Evolutionary conservation across 2,888 invertebrate species (phyloP).

Genomic region (Drosophila mimetica): DNA sequence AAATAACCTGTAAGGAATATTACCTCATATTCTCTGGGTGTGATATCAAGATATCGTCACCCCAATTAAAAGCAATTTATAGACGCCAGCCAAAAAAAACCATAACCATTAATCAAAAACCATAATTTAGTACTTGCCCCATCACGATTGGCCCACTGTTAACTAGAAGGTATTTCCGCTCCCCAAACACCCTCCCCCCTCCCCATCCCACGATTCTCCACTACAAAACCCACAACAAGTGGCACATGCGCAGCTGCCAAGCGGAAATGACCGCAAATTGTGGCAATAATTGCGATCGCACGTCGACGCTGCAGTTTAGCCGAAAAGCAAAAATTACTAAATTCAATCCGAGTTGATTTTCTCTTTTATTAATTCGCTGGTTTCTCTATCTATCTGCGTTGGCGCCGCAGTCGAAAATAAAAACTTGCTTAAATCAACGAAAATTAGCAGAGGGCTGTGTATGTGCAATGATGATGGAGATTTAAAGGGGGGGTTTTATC

Average conservation of each 20-base stretch:
- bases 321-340: slow-evolving; percentile 30
- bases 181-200: slow-evolving; percentile 3
- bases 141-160: slow-evolving; percentile 12
- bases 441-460: slow-evolving; percentile 38
- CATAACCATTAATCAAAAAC: slow-evolving; percentile 6
- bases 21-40: neutral
- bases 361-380: slow-evolving; percentile 47
- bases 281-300: slow-evolving; percentile 60
- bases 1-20: neutral
- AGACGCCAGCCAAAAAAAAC: neutral
- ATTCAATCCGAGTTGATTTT: slow-evolving; percentile 43
- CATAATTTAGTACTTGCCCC: slow-evolving; percentile 1
- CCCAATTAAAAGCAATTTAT: neutral
- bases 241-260: slow-evolving; percentile 44
- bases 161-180: slow-evolving; percentile 31
- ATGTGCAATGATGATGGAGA: neutral
- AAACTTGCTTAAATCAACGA: slow-evolving; percentile 61
- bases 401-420: slow-evolving; percentile 38
- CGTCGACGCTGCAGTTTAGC: slow-evolving; percentile 30
- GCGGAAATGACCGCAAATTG: slow-evolving; percentile 72
- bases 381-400: slow-evolving; percentile 33
- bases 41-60: neutral
- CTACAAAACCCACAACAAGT: neutral
- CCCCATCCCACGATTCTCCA: neutral
- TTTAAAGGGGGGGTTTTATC: neutral